Percentiles rank a stretch among this genome's conserved stretches.
Conservation (phyloP, 2,113 vertebrate genomes). For the Girardinichthys multiradiatus region DNA sequence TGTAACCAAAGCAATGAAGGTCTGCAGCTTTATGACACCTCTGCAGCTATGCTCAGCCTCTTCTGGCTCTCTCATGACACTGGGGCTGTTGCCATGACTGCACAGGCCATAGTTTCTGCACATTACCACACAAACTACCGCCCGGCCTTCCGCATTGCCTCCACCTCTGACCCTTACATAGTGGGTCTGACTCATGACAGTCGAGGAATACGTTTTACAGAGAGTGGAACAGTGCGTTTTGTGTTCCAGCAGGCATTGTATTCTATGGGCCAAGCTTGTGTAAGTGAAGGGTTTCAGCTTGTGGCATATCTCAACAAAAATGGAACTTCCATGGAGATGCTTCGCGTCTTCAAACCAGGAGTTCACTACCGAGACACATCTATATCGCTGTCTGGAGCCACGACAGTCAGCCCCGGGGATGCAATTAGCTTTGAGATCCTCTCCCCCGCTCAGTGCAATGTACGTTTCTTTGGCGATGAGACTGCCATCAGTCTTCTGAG, state of each 20-base stretch:
- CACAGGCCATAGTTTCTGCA: constrained; percentile 80
- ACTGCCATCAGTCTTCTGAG: constrained; percentile 85
- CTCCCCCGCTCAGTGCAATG: constrained; percentile 84
- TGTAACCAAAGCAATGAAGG: constrained; percentile 84
- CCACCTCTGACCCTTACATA: constrained; percentile 86
- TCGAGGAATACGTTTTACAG: constrained; percentile 83
- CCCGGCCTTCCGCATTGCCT: constrained; percentile 82
- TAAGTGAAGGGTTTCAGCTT: constrained; percentile 85
- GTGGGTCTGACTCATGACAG: constrained; percentile 83
- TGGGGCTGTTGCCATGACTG: constrained; percentile 85
- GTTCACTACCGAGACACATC: constrained; percentile 89
- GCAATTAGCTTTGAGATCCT: constrained; percentile 85
- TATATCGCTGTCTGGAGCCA: constrained; percentile 81
- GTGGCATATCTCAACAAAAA: constrained; percentile 84
- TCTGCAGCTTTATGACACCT: constrained; percentile 78
- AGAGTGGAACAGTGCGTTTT: constrained; percentile 84
- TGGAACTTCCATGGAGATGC: constrained; percentile 81
- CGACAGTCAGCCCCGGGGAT: constrained; percentile 80
- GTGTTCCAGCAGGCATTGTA: constrained; percentile 87
- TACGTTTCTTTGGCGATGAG: constrained; percentile 86
- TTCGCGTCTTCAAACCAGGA: constrained; percentile 82
- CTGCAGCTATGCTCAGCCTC: constrained; percentile 79
- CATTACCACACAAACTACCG: constrained; percentile 88
- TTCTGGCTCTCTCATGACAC: constrained; percentile 90
- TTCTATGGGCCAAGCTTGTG: constrained; percentile 85